Base-by-base conservation (phyloP, 2,113 vertebrate genomes). In the Anolis sagrei region DNA sequence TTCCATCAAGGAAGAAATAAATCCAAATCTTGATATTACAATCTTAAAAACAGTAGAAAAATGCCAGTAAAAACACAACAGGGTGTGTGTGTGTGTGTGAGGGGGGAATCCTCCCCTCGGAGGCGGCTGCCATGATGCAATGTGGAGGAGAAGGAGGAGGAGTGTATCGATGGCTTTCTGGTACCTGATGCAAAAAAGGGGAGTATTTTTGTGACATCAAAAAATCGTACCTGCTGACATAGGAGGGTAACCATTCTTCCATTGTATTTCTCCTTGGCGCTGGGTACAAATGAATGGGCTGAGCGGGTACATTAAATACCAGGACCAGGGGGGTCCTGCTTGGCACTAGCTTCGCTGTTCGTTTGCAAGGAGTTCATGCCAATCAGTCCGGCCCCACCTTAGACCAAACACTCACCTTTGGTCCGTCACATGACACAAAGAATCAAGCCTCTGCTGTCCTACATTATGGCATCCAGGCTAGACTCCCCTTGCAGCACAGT, bases 1-100 rank as follows among this genome's bases (percentile, higher is more conserved):
- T 44, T 44, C 5, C 39, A 95, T 96, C 96, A 97, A 95, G 94
- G 95, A 95, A 94, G 95, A 95, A 96, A 95, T 96, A 95, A 44
- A 95, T 93, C 93, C 77, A 96, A 96, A 96, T 96, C 93, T 96
- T 5, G 39, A 95, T 96, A 92, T 94, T 95, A 97, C 95, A 97
- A 93, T 96, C 94, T 94, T 97, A 97, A 97, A 97, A 97, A 96
- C 95, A 92, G 95, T 97, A 97, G 93, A 97, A 97, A 64, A 97
- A 97, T 88, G 93, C 91, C 91, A 94, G 91, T 96, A 96, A 95
- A 97, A 97, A 97, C 92, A 94, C 94, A 95, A 89, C 23, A 0
- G 81, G 90, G 90, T 44, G 39, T 44, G 39, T 44, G 39, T 2
- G 39, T n/a, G n/a, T n/a, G n/a, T n/a, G n/a, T n/a, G n/a, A n/a